Evolutionary conservation across 2,888 invertebrate species (phyloP).

Genomic region (Odiellus spinosus): DNA sequence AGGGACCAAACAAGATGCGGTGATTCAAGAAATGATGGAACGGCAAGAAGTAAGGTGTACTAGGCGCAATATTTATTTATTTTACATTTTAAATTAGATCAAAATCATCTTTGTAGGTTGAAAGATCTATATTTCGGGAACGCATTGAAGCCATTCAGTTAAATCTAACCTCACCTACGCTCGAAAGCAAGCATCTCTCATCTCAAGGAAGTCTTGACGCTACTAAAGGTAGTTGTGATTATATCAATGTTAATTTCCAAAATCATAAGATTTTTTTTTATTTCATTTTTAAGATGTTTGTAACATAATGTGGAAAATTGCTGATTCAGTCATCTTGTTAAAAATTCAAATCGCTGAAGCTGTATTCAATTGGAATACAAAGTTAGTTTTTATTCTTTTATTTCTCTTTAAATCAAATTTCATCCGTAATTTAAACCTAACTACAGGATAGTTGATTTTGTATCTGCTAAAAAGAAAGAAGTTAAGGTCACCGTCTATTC

Average conservation of each 20-base stretch:
- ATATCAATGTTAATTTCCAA: too few species aligned
- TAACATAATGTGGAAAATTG: slow-evolving; percentile 19
- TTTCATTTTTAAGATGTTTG: slow-evolving; percentile 12
- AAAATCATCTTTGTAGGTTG: slow-evolving; percentile 37
- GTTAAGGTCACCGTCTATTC: slow-evolving; percentile 6
- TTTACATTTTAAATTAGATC: not conserved
- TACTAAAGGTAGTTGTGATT: too few species aligned
- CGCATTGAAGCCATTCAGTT: slow-evolving; percentile 66
- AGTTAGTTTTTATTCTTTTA: not conserved
- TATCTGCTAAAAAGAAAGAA: slow-evolving; percentile 32
- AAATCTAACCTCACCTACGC: slow-evolving; percentile 48
- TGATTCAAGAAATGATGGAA: slow-evolving; percentile 24
- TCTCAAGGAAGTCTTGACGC: too few species aligned
- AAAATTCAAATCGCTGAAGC: slow-evolving; percentile 51
- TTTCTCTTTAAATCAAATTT: too few species aligned
- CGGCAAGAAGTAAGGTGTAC: slow-evolving; percentile 24
- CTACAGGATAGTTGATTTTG: slow-evolving; percentile 30
- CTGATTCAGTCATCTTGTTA: slow-evolving; percentile 26
- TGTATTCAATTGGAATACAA: slow-evolving; percentile 49
- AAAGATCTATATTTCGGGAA: slow-evolving; percentile 55
- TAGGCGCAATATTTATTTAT: not conserved
- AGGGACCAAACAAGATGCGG: slow-evolving; percentile 23
- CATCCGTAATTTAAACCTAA: not conserved
- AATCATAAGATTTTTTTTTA: too few species aligned
- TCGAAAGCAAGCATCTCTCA: slow-evolving; percentile 29